A percentile compares a stretch with the other conserved stretches of the same genome.
Conservation (phyloP, 2,888 invertebrate species). For the Sarcophaga subvicina region DNA sequence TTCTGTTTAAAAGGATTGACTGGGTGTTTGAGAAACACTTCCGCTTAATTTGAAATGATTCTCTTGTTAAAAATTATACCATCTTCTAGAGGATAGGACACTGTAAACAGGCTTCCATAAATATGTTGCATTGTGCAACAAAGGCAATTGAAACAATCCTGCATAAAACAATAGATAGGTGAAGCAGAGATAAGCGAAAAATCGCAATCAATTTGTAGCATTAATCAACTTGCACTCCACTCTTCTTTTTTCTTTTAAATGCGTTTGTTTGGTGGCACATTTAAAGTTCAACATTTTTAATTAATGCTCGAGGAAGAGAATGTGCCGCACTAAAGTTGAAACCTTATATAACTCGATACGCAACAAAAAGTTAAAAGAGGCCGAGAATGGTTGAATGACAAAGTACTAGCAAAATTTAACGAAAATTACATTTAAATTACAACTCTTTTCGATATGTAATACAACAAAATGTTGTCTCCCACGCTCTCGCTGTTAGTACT, state of each 20-base stretch:
- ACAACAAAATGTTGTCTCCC: too few relatives aligned
- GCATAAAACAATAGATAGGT: too few relatives aligned
- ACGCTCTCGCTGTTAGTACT: too few relatives aligned
- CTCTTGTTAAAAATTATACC: too few relatives aligned
- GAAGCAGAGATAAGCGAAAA: too few relatives aligned
- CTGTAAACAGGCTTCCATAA: too few relatives aligned
- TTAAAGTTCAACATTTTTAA: too few relatives aligned
- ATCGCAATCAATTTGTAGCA: background rate
- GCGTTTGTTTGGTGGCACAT: background rate
- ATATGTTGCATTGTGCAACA: too few relatives aligned
- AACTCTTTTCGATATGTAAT: slow-evolving; percentile 56
- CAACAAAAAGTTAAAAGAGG: slow-evolving; percentile 19
- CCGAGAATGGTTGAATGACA: background rate
- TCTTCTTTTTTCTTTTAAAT: background rate
- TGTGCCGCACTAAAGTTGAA: slow-evolving; percentile 49
- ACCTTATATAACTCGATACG: slow-evolving; percentile 37
- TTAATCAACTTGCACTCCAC: background rate
- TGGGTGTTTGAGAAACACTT: accelerated
- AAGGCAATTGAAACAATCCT: too few relatives aligned
- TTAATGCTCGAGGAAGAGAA: slow-evolving; percentile 29
- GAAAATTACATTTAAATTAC: slow-evolving; percentile 62
- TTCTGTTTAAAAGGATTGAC: too few relatives aligned
- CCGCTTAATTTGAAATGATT: too few relatives aligned
- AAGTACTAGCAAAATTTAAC: background rate
- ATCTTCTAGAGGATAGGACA: too few relatives aligned